Percentiles rank a stretch among this genome's conserved stretches.
These are phyloP conservation scores for Numenius arquata DNA, from an alignment of 2,113 vertebrate genomes.

Conservation along the genomic window DNA sequence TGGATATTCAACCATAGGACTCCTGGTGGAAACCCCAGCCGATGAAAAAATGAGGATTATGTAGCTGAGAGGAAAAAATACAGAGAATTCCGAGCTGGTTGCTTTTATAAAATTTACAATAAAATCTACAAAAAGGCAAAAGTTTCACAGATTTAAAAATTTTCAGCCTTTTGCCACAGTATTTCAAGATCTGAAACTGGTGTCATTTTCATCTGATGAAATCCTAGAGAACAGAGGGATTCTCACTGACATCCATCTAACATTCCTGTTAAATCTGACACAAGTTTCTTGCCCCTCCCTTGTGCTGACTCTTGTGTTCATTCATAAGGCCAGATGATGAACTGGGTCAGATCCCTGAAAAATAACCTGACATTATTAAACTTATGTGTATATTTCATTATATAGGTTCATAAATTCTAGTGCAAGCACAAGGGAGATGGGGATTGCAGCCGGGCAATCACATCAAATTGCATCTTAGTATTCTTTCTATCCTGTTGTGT, in stretches of 20 bases:
- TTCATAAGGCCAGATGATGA: not conserved
- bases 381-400: not conserved
- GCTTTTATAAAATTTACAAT: not conserved
- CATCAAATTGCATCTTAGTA: not conserved
- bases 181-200: not conserved
- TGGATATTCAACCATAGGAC: not conserved
- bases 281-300: not conserved
- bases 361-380: not conserved
- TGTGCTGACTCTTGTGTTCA: not conserved
- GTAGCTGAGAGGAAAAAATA: not conserved
- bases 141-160: not conserved
- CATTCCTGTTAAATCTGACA: not conserved
- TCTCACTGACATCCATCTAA: not conserved
- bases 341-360: not conserved
- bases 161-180: not conserved
- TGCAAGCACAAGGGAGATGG: not conserved
- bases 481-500: not conserved
- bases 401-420: not conserved
- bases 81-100: not conserved
- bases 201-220: not conserved
- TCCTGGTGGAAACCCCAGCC: not conserved
- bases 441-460: no score
- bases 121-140: not conserved
- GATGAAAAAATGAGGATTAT: not conserved
- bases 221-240: not conserved